Conservation (phyloP, 2,888 invertebrate species). For the Calameuta idolon region DNA sequence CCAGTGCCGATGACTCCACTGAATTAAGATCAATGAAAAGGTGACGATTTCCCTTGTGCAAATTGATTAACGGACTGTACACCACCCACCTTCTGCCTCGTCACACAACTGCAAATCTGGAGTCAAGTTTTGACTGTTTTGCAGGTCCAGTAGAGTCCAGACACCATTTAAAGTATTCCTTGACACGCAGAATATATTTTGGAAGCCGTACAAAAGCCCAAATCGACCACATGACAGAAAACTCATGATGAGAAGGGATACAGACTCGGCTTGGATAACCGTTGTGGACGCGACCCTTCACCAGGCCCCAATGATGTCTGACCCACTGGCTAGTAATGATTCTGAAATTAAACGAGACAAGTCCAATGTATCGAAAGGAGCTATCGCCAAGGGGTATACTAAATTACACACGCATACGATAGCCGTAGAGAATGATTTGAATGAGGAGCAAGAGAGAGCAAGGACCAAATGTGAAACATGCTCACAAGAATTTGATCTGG, state of each 20-base stretch:
- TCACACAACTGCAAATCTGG: slow-evolving; percentile 30
- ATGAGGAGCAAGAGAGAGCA: slow-evolving; percentile 20
- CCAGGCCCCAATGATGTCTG: slow-evolving; percentile 22
- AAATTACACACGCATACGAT: not conserved
- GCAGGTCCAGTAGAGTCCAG: slow-evolving; percentile 56
- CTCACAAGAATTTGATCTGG: slow-evolving; percentile 5
- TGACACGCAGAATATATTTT: slow-evolving; percentile 50
- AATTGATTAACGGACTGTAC: slow-evolving; percentile 7
- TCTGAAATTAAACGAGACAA: slow-evolving; percentile 22
- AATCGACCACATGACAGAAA: not conserved
- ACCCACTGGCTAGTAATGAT: slow-evolving; percentile 30
- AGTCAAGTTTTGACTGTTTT: slow-evolving; percentile 63
- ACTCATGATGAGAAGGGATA: slow-evolving; percentile 22
- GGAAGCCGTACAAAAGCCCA: slow-evolving; percentile 42
- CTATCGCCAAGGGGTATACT: not conserved
- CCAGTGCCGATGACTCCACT: not conserved
- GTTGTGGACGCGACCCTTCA: slow-evolving; percentile 12
- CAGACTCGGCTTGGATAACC: slow-evolving; percentile 42
- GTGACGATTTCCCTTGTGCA: not conserved
- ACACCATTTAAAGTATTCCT: slow-evolving; percentile 54
- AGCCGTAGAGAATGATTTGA: slow-evolving; percentile 12
- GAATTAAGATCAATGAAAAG: not conserved
- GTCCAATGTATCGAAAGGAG: not conserved
- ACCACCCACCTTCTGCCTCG: slow-evolving; percentile 20
- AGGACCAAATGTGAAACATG: slow-evolving; percentile 25